phyloP scores from a whole-genome alignment of 1,140 invertebrate genomes.

The Drosophila sp. region DNA sequence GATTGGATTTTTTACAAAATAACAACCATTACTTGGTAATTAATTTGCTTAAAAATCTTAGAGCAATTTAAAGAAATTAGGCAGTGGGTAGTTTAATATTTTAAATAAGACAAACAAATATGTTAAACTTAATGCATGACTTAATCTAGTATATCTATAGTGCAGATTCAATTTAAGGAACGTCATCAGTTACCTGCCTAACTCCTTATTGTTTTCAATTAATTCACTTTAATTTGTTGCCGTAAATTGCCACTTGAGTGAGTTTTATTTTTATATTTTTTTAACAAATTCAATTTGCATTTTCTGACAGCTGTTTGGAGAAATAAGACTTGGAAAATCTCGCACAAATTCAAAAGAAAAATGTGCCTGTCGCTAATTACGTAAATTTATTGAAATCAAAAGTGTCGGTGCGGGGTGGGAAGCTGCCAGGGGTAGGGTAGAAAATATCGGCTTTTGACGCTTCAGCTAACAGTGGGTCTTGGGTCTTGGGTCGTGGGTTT shows the following conservation, averaged over 20 bases:
- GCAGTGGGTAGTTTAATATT: too few relatives aligned
- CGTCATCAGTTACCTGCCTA: slow-evolving; percentile 46
- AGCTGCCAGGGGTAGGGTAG: not conserved
- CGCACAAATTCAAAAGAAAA: slow-evolving; percentile 56
- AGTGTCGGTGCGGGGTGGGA: slow-evolving; percentile 53
- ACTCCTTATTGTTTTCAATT: slow-evolving; percentile 36
- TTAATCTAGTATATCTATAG: not conserved
- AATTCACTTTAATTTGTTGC: slow-evolving; percentile 36
- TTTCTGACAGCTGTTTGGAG: slow-evolving; percentile 58
- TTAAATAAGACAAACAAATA: too few relatives aligned
- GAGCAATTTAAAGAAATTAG: too few relatives aligned
- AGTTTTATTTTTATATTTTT: too few relatives aligned
- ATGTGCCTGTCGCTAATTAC: slow-evolving; percentile 77
- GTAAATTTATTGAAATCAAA: slow-evolving; percentile 81
- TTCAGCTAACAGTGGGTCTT: slow-evolving; percentile 24
- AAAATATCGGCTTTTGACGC: slow-evolving; percentile 63
- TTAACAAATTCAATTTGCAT: slow-evolving; percentile 72
- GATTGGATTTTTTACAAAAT: too few relatives aligned
- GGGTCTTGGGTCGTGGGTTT: slow-evolving; percentile 38
- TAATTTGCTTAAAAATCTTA: too few relatives aligned
- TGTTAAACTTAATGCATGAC: too few relatives aligned
- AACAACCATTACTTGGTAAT: too few relatives aligned
- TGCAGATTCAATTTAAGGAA: not conserved
- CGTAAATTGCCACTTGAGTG: slow-evolving; percentile 59
- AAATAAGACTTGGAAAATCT: slow-evolving; percentile 30